Conservation (phyloP, 2,888 invertebrate species). For the Caenorhabditis sinica region DNA sequence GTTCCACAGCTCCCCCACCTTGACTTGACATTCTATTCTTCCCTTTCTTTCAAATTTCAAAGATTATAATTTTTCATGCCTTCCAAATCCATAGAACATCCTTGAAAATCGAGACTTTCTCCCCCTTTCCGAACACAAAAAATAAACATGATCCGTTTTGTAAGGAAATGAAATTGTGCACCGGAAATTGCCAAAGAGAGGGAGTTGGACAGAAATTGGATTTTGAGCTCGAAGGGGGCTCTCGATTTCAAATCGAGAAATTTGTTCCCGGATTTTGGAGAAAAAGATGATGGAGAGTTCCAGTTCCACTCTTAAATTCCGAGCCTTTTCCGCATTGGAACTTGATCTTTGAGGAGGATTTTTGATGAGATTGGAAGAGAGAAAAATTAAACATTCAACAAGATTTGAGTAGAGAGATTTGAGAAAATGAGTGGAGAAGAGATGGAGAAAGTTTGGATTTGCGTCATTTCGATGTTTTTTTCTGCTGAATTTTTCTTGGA, state of each 20-base stretch:
- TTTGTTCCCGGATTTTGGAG: no score
- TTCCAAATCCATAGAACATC: conserved; percentile 28
- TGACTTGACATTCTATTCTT: background rate
- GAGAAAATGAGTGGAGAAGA: no score
- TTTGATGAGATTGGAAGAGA: conserved; percentile 20
- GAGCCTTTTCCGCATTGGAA: conserved; percentile 5
- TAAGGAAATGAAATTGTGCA: conserved; percentile 35
- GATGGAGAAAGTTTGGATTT: no score
- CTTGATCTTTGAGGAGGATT: conserved; percentile 29
- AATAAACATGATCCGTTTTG: conserved; percentile 18
- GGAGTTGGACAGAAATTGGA: no score
- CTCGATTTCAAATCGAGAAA: conserved; percentile 5
- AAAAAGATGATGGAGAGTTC: background rate
- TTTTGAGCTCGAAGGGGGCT: conserved; percentile 38
- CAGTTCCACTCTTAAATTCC: background rate
- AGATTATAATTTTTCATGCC: background rate
- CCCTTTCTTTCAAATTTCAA: conserved; percentile 2
- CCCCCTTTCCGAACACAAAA: background rate
- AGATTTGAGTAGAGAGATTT: background rate
- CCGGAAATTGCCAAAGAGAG: conserved; percentile 36
- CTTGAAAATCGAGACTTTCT: conserved; percentile 17
- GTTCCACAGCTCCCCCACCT: background rate
- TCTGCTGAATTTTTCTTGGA: background rate
- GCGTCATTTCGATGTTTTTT: conserved; percentile 9
- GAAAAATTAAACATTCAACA: conserved; percentile 16